Percentiles rank a stretch among this genome's conserved stretches.
Conservation (phyloP, 2,797 vertebrate genomes). For the Acanthopagrus latus region DNA sequence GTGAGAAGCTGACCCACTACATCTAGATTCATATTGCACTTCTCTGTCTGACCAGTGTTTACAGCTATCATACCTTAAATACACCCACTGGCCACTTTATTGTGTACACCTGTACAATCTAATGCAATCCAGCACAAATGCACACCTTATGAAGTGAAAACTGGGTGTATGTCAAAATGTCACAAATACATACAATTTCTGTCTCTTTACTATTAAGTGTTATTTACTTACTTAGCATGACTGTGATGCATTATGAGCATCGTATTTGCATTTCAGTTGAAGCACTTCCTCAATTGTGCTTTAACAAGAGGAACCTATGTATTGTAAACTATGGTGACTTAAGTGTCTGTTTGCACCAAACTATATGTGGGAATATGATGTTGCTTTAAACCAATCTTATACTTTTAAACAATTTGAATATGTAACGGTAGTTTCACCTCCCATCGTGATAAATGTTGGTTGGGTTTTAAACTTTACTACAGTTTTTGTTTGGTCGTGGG, state of each 20-base stretch:
- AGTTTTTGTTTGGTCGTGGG: too few species aligned
- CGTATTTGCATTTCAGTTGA: neutral
- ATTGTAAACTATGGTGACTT: neutral
- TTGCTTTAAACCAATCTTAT: neutral
- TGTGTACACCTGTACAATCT: neutral
- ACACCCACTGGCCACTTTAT: neutral
- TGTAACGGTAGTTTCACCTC: neutral
- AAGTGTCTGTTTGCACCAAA: neutral
- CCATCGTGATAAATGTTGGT: neutral
- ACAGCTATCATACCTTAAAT: slow-evolving; percentile 21
- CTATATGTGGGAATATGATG: neutral
- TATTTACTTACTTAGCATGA: neutral
- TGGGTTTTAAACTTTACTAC: neutral
- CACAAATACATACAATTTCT: neutral
- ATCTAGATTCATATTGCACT: slow-evolving; percentile 27
- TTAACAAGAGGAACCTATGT: neutral
- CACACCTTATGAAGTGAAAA: neutral
- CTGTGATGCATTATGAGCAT: neutral
- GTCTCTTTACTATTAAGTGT: neutral
- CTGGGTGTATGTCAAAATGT: neutral
- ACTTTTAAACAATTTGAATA: neutral
- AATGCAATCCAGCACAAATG: neutral
- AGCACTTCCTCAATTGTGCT: neutral
- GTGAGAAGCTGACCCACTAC: slow-evolving; percentile 60
- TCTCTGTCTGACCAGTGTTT: slow-evolving; percentile 20